These are phyloP conservation scores for Sebastes miniatus DNA, from an alignment of 2,797 vertebrate species.

Conservation along the genomic window DNA sequence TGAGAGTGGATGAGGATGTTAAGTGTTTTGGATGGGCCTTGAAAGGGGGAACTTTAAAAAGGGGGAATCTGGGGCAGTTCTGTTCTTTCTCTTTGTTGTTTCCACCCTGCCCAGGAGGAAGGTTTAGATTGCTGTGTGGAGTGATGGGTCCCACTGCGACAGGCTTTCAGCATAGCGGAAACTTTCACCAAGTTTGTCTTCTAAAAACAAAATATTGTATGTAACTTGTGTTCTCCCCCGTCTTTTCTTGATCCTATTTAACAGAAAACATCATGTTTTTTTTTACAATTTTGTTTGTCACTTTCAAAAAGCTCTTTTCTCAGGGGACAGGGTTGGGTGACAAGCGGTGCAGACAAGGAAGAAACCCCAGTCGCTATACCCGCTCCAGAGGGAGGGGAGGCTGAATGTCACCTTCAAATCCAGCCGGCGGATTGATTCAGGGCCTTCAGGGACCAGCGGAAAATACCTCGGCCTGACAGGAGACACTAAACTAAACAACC, in stretches of 20 bases:
- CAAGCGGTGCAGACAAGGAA: conserved; percentile 36
- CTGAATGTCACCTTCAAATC: conserved; percentile 71
- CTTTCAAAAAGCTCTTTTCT: conserved; percentile 1
- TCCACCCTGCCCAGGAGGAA: conserved; percentile 49
- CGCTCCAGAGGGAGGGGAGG: conserved; percentile 41
- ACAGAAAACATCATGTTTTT: neutral
- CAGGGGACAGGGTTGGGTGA: conserved; percentile 33
- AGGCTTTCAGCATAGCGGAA: conserved; percentile 8
- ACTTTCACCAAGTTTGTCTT: neutral
- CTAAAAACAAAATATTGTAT: conserved; percentile 3
- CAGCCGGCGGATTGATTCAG: conserved; percentile 66
- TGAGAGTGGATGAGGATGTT: conserved; percentile 32
- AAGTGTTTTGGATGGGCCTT: conserved; percentile 33
- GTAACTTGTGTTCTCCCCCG: neutral
- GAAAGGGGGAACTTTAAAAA: conserved; percentile 26
- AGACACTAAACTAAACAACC: conserved; percentile 74
- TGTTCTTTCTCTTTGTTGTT: conserved; percentile 46
- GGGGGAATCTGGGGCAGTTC: conserved; percentile 34
- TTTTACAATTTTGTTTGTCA: neutral
- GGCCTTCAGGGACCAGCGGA: conserved; percentile 60
- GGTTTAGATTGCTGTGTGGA: conserved; percentile 59
- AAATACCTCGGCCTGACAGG: conserved; percentile 75
- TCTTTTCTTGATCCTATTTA: neutral
- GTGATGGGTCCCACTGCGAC: conserved; percentile 56
- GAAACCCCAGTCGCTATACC: conserved; percentile 47